phyloP scores from a whole-genome alignment of 2,888 invertebrate species.

The Branchipolynoe longqiensis region DNA sequence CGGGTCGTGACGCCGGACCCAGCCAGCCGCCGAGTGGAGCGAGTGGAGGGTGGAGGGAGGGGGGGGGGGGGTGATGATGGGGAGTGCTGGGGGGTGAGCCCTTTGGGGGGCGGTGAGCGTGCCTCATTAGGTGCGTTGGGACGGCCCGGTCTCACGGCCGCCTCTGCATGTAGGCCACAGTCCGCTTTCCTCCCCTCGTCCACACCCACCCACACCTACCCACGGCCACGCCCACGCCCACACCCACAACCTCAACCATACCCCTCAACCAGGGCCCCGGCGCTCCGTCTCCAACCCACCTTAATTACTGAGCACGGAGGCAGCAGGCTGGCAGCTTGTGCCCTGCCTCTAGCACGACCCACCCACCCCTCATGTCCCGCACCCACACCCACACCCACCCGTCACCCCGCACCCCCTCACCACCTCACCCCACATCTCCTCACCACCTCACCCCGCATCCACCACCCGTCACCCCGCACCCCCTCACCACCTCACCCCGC shows the following conservation, averaged over 20 bases:
- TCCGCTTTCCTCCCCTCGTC: neutral
- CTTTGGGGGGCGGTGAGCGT: neutral
- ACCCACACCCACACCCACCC: neutral
- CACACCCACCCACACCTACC: neutral
- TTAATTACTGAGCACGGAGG: conserved; percentile 17
- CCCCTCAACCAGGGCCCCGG: neutral
- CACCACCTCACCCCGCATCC: no score
- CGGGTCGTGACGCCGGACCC: no score
- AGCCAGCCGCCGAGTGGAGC: no score
- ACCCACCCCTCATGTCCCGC: neutral
- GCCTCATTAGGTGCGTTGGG: conserved; percentile 14
- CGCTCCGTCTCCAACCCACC: neutral
- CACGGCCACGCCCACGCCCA: neutral
- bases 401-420: neutral
- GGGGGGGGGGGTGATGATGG: no score
- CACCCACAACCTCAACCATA: neutral
- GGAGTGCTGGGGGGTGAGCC: neutral
- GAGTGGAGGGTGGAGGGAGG: no score
- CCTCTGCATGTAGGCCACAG: conserved; percentile 14
- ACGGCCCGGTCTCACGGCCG: neutral
- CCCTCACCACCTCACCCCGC: no score
- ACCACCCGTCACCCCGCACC: no score
- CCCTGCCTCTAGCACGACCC: neutral
- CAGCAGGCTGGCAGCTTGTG: neutral
- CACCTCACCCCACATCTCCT: neutral